Conservation (phyloP, 92 coral and sea anemone genomes). For the Micromussa lordhowensis region DNA sequence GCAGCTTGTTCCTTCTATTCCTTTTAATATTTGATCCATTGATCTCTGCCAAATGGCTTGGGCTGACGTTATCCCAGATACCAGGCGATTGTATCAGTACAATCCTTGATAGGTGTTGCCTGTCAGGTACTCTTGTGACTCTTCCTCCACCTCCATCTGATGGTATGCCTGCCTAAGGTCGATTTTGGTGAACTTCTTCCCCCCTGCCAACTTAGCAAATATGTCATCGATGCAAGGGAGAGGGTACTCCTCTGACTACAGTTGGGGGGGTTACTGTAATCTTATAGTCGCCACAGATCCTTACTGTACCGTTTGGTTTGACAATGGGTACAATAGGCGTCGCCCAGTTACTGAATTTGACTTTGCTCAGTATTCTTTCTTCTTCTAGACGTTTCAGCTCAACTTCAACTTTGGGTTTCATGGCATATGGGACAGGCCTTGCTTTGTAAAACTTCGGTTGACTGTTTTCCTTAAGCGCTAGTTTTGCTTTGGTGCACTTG, state of each 20-base stretch:
- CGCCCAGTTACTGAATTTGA: conserved; percentile 46
- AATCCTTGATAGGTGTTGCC: conserved; percentile 56
- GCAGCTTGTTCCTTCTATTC: conserved; percentile 54
- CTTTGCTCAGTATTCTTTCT: conserved; percentile 45
- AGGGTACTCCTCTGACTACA: conserved; percentile 63
- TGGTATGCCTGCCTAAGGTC: no score
- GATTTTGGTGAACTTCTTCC: no score
- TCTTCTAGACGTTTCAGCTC: conserved; percentile 39
- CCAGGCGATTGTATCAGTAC: not conserved
- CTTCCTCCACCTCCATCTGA: conserved; percentile 62
- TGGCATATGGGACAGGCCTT: conserved; percentile 30
- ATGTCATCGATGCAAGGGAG: conserved; percentile 63
- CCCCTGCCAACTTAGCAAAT: conserved; percentile 39
- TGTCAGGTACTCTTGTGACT: conserved; percentile 59
- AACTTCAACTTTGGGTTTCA: conserved; percentile 44
- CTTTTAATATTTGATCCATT: conserved; percentile 68
- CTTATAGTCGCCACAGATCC: no score
- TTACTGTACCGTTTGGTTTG: conserved; percentile 38
- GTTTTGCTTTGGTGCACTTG: no score
- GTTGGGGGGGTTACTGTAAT: conserved; percentile 31
- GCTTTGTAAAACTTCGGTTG: no score
- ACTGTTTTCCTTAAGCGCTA: no score
- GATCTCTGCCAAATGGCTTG: conserved; percentile 74
- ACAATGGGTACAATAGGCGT: conserved; percentile 38
- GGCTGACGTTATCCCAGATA: conserved; percentile 67